These are phyloP conservation scores for Leptinotarsa rubiginosa DNA, from an alignment of 2,888 invertebrate genomes.

Conservation along the genomic window DNA sequence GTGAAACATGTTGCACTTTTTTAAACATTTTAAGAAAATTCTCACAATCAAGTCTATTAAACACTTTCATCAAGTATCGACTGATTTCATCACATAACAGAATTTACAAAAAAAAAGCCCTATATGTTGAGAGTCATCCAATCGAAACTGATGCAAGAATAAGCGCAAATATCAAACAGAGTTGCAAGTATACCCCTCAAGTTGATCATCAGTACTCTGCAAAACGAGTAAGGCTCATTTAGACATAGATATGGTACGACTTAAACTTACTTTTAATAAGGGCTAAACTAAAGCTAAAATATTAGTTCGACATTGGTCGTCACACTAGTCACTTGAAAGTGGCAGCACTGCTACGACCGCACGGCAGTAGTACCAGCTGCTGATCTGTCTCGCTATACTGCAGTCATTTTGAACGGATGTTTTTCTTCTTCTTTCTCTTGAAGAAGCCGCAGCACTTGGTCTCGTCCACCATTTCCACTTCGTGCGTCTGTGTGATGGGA, in stretches of 20 bases:
- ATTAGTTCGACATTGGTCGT: conserved; percentile 63
- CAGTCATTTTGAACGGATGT: conserved; percentile 66
- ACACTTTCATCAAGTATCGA: too few relatives aligned
- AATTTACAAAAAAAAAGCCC: neutral
- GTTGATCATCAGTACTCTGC: conserved; percentile 13
- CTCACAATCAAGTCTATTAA: too few relatives aligned
- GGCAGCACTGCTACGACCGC: conserved; percentile 66
- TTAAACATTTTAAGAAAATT: too few relatives aligned
- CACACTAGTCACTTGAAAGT: conserved; percentile 54
- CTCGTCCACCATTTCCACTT: conserved; percentile 96
- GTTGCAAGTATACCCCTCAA: conserved; percentile 16
- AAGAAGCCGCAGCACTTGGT: conserved; percentile 99
- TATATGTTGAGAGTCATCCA: neutral
- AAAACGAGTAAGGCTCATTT: conserved; percentile 61
- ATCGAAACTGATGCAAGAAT: too few relatives aligned
- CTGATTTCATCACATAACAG: too few relatives aligned
- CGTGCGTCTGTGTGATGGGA: conserved; percentile 92
- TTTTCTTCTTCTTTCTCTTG: conserved; percentile 99
- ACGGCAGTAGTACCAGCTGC: conserved; percentile 66
- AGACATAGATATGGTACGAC: conserved; percentile 64
- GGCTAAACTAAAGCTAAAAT: conserved; percentile 65
- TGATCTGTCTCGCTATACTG: conserved; percentile 67
- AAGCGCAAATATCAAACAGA: too few relatives aligned
- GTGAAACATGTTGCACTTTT: too few relatives aligned
- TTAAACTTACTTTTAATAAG: conserved; percentile 63